phyloP scores from a whole-genome alignment of 2,888 invertebrate genomes.

The Conops quadrifasciatus region DNA sequence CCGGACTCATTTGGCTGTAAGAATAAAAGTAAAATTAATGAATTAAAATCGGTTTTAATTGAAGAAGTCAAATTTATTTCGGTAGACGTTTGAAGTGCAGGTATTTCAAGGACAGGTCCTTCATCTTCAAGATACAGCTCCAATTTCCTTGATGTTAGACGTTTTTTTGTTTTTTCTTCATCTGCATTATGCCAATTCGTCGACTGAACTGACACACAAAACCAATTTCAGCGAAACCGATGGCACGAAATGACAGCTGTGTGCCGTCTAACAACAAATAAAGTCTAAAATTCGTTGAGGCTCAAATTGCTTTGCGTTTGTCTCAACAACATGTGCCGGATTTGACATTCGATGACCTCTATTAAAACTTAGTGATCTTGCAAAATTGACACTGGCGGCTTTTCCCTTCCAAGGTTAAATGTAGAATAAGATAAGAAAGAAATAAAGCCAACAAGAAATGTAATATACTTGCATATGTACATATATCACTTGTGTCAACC shows the following conservation, averaged over 20 bases:
- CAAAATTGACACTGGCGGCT: neutral
- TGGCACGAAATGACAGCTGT: neutral
- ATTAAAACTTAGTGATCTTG: neutral
- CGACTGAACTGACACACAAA: neutral
- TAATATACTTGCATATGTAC: too few relatives aligned
- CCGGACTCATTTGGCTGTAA: slow-evolving; percentile 72
- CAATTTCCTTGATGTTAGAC: neutral
- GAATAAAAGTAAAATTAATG: slow-evolving; percentile 38
- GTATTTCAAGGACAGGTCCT: too few relatives aligned
- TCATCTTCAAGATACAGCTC: neutral
- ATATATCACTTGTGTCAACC: too few relatives aligned
- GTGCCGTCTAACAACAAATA: neutral
- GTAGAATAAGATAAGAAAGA: neutral
- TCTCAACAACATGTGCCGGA: neutral
- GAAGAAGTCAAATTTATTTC: neutral
- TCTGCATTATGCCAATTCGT: neutral
- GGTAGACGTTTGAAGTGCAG: too few relatives aligned
- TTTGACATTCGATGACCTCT: neutral
- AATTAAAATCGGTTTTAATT: slow-evolving; percentile 12
- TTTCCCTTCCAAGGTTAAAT: neutral
- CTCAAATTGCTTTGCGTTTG: neutral
- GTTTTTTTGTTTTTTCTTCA: neutral
- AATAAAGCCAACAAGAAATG: neutral
- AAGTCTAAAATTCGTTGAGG: neutral
- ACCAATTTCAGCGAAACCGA: neutral